Evolutionary conservation across 2,797 vertebrate species (phyloP), one percentile per base, ranked within the genome.

Genomic region (Ctenosaura bakeri): DNA sequence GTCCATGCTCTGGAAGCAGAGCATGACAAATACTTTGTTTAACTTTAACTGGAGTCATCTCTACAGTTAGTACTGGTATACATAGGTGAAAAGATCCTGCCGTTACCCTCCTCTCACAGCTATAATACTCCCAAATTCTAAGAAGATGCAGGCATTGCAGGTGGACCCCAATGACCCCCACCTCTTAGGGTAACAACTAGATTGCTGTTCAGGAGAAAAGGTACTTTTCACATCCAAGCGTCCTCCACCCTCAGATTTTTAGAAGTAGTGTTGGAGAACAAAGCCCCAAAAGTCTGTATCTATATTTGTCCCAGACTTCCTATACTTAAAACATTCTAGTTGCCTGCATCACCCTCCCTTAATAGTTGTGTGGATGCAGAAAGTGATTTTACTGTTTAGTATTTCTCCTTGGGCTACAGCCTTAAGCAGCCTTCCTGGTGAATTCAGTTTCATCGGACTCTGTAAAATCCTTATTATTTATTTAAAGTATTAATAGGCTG

Each of bases 401-500:
- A 50, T 20, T 79, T 87, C 12, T 50, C 76, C 59, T 59, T 87
- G 64, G 56, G 7, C 35, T 76, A 26, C 10, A 56, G n/a, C n/a
- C 64, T 85, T 77, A 77, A 77, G 24, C 73, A 86, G 29, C 52
- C 32, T 69, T 80, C 18, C 59, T 54, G 35, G 12, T 35, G 64
- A 80, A 26, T 38, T 69, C 66, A 54, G 16, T 69, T 80, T 62
- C 20, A 56, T 59, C 38, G 24, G 32, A 66, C 42, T 78, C 24
- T 29, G 20, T 52, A 9, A 66, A 50, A n/a, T 35, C 62, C 12
- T 88, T 82, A 82, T 82, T 59, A 82, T 82, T 82, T 82, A 82
- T 82, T 82, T 82, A 82, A 62, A 59, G n/a, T 59, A 82, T 82
- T 82, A 62, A 62, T 82, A 82, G 80, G 56, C 8, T 62, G 80